phyloP scores from a whole-genome alignment of 2,113 vertebrate species.

The Brevimyrus niger region DNA sequence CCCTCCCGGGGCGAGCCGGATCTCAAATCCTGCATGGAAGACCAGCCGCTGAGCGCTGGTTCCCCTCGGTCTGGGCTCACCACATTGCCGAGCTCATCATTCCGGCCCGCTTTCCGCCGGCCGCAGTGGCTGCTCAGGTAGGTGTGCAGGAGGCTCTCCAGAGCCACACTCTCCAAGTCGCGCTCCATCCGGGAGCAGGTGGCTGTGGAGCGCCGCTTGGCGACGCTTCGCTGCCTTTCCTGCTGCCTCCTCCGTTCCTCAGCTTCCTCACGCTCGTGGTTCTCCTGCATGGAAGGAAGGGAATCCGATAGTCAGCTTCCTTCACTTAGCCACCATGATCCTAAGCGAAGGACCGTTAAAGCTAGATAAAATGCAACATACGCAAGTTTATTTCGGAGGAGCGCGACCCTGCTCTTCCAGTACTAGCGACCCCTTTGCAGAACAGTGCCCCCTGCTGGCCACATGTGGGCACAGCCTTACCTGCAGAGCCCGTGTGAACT shows the following conservation, averaged over 20 bases:
- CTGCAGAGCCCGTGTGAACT: constrained; percentile 55
- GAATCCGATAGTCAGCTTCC: neutral
- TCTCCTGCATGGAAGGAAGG: constrained; percentile 49
- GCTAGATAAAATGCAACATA: neutral
- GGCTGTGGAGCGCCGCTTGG: constrained; percentile 41
- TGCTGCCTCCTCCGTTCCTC: constrained; percentile 42
- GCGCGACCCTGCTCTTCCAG: neutral
- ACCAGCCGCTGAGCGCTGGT: neutral
- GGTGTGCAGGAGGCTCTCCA: constrained; percentile 54
- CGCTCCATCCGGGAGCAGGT: constrained; percentile 16
- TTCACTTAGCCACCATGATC: neutral
- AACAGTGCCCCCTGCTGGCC: neutral
- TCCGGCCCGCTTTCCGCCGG: constrained; percentile 33
- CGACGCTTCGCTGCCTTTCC: constrained; percentile 32
- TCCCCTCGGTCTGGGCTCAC: constrained; percentile 14
- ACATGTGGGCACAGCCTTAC: constrained; percentile 32
- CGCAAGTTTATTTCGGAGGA: neutral
- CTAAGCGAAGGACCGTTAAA: neutral
- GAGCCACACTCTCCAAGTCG: neutral
- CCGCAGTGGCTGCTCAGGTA: constrained; percentile 39
- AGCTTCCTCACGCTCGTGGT: constrained; percentile 48
- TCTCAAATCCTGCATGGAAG: neutral
- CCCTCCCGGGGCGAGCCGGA: neutral
- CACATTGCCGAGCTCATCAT: neutral
- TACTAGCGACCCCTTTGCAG: neutral